These are phyloP conservation scores for Psittacus erithacus DNA, from an alignment of 2,113 vertebrate species.

Conservation along the genomic window DNA sequence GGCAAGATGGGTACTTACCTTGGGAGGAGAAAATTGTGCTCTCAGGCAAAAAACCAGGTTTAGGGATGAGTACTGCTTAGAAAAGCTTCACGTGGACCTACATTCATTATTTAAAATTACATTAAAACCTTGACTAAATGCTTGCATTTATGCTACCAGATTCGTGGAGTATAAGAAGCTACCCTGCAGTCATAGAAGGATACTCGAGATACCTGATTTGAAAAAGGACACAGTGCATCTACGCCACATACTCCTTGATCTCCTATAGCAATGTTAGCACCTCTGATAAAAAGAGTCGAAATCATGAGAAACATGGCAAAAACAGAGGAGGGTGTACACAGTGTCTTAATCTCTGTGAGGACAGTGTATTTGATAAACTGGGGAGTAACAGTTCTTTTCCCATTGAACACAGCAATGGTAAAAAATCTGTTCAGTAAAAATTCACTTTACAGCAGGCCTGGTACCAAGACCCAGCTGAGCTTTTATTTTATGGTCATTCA, in stretches of 20 bases:
- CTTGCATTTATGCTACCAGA: background rate
- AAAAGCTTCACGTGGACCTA: background rate
- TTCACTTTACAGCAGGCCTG: background rate
- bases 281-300: background rate
- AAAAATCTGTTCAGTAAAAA: background rate
- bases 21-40: background rate
- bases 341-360: background rate
- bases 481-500: background rate
- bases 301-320: background rate
- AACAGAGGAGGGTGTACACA: background rate
- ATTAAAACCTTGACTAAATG: background rate
- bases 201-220: background rate
- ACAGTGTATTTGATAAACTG: background rate
- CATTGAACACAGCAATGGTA: background rate
- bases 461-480: background rate
- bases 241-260: background rate
- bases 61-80: background rate
- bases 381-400: background rate
- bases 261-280: background rate
- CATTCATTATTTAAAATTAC: background rate
- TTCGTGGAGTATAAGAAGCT: background rate
- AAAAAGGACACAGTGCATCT: background rate
- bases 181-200: background rate
- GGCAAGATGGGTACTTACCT: rapidly evolving
- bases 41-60: background rate